Percentiles rank a stretch among this genome's conserved stretches.
These are phyloP conservation scores for Sebastiscus tertius DNA, from an alignment of 2,797 vertebrate genomes.

Conservation along the genomic window DNA sequence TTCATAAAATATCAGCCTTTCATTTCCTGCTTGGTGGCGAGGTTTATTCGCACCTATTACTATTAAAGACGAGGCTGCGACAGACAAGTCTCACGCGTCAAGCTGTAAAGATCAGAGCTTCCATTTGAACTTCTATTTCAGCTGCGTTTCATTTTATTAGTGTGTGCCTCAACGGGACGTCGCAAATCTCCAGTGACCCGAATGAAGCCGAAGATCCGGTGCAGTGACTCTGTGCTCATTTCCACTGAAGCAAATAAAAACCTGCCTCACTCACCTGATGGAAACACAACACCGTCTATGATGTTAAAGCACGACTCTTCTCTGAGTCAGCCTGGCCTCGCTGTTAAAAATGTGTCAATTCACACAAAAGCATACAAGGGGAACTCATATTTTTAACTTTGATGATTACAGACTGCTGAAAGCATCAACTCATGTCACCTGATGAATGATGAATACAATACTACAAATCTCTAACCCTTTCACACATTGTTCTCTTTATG, in stretches of 20 bases:
- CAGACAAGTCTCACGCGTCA: neutral
- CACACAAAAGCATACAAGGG: neutral
- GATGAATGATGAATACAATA: neutral
- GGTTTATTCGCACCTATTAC: slow-evolving; percentile 8
- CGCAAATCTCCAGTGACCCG: slow-evolving; percentile 24
- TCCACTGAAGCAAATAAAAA: slow-evolving; percentile 12
- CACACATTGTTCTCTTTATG: neutral
- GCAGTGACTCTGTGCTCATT: slow-evolving; percentile 6
- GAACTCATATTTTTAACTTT: neutral
- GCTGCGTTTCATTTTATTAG: slow-evolving; percentile 22
- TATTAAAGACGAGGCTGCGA: neutral
- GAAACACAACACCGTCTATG: neutral
- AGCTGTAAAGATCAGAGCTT: neutral
- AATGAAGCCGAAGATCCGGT: neutral
- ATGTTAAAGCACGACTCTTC: neutral
- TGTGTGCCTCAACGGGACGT: neutral
- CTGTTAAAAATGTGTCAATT: neutral
- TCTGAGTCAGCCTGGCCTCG: neutral
- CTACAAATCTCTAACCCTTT: neutral
- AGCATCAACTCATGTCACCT: neutral
- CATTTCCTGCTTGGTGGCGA: slow-evolving; percentile 18
- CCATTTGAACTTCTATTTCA: slow-evolving; percentile 26
- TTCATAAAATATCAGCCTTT: slow-evolving; percentile 1
- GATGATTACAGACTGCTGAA: neutral
- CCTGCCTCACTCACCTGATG: neutral